Percentiles rank a stretch among this genome's conserved stretches.
Conservation (phyloP, 2,797 vertebrate genomes). For the Catamblyrhynchus diadema region DNA sequence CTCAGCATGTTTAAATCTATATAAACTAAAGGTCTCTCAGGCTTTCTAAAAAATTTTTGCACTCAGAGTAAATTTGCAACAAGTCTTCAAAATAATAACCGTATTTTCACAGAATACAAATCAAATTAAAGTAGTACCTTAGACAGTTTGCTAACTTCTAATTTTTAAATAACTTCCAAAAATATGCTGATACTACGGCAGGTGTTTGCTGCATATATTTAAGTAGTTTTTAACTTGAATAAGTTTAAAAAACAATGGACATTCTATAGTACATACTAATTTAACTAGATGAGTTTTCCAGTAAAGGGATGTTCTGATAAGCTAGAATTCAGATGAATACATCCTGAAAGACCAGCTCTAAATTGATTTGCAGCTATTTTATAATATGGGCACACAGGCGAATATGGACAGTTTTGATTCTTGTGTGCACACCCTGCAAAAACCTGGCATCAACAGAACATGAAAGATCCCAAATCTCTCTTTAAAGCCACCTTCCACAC, state of each 20-base stretch:
- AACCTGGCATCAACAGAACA: not conserved
- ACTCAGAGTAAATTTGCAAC: not conserved
- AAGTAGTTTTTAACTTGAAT: constrained; percentile 20
- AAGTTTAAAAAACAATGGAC: constrained; percentile 43
- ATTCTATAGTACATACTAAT: constrained; percentile 38
- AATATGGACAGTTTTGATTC: not conserved
- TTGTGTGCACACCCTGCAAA: not conserved
- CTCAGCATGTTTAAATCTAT: not conserved
- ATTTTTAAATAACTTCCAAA: constrained; percentile 45
- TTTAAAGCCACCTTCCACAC: not conserved
- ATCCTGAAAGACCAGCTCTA: not conserved
- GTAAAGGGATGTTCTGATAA: constrained; percentile 29
- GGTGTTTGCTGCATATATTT: not conserved
- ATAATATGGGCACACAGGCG: not conserved
- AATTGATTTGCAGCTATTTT: not conserved
- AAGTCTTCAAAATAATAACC: constrained; percentile 19
- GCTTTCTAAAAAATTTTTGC: not conserved
- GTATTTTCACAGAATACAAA: not conserved
- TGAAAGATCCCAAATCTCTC: not conserved
- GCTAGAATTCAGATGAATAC: not conserved
- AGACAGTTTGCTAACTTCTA: not conserved
- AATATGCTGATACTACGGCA: not conserved
- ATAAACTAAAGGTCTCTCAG: not conserved
- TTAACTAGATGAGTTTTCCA: constrained; percentile 12
- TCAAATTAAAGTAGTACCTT: constrained; percentile 41